These are phyloP conservation scores for Psittacula echo DNA, from an alignment of 2,797 vertebrate genomes.

Conservation along the genomic window DNA sequence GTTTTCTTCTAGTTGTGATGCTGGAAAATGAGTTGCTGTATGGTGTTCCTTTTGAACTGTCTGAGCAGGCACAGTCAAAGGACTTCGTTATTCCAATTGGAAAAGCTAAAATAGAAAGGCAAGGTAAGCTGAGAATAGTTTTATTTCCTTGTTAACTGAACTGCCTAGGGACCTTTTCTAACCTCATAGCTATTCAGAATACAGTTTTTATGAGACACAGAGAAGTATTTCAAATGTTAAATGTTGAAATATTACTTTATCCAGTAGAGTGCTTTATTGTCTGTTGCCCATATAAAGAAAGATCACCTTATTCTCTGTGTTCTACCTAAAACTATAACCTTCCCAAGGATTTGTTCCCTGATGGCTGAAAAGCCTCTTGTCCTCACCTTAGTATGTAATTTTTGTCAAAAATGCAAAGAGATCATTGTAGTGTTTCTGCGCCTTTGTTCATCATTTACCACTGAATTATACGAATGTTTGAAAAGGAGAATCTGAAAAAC, in stretches of 20 bases:
- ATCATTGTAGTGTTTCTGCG: not conserved
- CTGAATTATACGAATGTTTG: not conserved
- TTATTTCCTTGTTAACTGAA: not conserved
- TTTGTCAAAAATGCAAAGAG: not conserved
- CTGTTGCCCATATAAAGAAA: not conserved
- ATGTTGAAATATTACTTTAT: not conserved
- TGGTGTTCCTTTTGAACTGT: conserved; percentile 93
- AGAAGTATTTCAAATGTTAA: not conserved
- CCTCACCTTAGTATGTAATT: not conserved
- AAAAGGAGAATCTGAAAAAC: not conserved
- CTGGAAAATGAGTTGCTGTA: conserved; percentile 97
- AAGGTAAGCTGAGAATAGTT: conserved; percentile 79
- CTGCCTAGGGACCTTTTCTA: not conserved
- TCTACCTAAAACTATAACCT: not conserved
- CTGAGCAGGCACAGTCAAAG: conserved; percentile 89
- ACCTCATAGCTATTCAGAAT: not conserved
- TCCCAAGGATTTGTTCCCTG: not conserved
- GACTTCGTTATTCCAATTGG: conserved; percentile 94
- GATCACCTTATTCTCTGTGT: not conserved
- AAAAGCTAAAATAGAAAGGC: conserved; percentile 95
- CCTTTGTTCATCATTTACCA: not conserved
- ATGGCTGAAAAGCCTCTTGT: not conserved
- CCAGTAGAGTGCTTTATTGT: not conserved
- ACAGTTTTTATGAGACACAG: not conserved
- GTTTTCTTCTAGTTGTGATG: conserved; percentile 86